Evolutionary conservation across 2,888 invertebrate genomes (phyloP), one percentile per base, ranked within the genome.

Genomic region (Phaedon cochleariae): DNA sequence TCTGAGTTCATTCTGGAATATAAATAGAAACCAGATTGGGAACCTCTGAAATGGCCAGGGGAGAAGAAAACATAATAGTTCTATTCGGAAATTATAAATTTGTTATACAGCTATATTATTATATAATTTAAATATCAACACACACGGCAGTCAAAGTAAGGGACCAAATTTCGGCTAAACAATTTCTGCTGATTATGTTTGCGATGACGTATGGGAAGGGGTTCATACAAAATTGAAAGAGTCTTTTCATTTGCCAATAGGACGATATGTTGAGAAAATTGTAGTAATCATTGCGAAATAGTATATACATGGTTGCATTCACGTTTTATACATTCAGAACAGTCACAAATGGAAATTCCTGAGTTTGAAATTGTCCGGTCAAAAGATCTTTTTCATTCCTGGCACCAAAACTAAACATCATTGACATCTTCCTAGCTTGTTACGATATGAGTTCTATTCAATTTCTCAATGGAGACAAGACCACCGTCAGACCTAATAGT

Each of bases 81-180:
- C 67, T 65, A 65, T 68, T 65, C 59, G 65, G 57, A 61, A 46
- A 60, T 67, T 59, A 70, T 73, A 65, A 54, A 65, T 74, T 73
- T 72, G 68, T 75, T 75, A 73, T 71, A 63, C 72, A 70, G 69
- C 72, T 73, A 76, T 68, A 68, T 77, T 75, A 76, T 66, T 68
- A 73, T 68, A 72, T 70, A 71, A 77, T 80, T 80, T 80, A 77
- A 79, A 79, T 79, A 77, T 78, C 73, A 78, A 80, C 81, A 82
- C 82, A 82, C 82, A 82, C 82, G 82, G 82, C 82, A 82, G 82
- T 76, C 78, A 70, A 63, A 68, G 63, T 58, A 58, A 20, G 53
- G 29, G 31, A 48, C 17, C 17, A 26, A 15, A 45, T 60, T 20
- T 57, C 31, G 29, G 58, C 20, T 34, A 58, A 61, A n/a, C 10